phyloP scores from a whole-genome alignment of 2,888 invertebrate genomes.

The Exocentrus adspersus region DNA sequence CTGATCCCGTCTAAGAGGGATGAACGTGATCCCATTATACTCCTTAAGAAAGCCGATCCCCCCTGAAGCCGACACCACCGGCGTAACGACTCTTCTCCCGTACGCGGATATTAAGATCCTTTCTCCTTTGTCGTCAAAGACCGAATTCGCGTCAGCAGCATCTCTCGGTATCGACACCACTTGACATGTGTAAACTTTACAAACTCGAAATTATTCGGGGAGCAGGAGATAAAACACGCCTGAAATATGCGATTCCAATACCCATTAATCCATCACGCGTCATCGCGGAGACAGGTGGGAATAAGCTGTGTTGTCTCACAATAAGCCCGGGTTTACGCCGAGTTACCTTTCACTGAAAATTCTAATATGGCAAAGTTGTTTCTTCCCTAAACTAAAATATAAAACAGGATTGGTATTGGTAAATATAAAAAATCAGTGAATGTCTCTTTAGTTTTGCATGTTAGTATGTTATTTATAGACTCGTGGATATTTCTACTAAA shows the following conservation, averaged over 20 bases:
- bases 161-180: constrained; percentile 59
- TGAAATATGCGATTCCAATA: constrained; percentile 77
- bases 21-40: constrained; percentile 65
- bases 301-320: constrained; percentile 42
- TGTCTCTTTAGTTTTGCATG: too few relatives aligned
- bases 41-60: constrained; percentile 64
- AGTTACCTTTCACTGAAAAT: constrained; percentile 17
- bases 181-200: constrained; percentile 61
- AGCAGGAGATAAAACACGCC: constrained; percentile 56
- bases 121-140: constrained; percentile 60
- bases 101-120: constrained; percentile 62
- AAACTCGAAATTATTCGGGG: constrained; percentile 55
- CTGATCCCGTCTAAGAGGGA: constrained; percentile 64
- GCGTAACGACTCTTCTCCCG: constrained; percentile 55
- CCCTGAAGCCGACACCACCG: constrained; percentile 62
- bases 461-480: too few relatives aligned
- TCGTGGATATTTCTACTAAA: too few relatives aligned
- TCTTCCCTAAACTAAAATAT: too few relatives aligned
- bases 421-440: too few relatives aligned
- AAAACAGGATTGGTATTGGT: too few relatives aligned
- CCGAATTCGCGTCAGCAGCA: constrained; percentile 53
- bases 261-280: constrained; percentile 84
- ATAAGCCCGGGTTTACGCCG: constrained; percentile 1
- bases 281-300: constrained; percentile 56
- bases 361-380: neutral